phyloP scores from a whole-genome alignment of 2,113 vertebrate species.

The Crotalus horridus region DNA sequence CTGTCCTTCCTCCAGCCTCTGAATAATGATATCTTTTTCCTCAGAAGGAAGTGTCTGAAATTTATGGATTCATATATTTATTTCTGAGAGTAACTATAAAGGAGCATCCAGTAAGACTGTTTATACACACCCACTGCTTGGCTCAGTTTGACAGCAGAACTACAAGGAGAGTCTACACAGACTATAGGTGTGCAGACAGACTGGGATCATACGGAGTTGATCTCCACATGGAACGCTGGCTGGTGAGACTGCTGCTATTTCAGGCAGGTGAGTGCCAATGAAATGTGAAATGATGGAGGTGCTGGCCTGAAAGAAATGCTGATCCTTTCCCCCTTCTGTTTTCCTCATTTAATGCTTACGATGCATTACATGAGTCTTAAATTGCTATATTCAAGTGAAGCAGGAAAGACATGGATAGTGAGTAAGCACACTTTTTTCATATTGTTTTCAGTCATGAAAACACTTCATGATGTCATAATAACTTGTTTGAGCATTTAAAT shows the following conservation, averaged over 20 bases:
- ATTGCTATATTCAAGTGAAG: neutral
- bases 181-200: accelerated
- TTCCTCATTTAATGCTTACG: neutral
- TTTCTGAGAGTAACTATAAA: neutral
- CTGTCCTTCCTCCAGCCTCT: neutral
- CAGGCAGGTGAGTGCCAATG: constrained; percentile 55
- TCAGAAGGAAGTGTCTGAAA: constrained; percentile 12
- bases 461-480: neutral
- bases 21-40: neutral
- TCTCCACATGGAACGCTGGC: constrained; percentile 46
- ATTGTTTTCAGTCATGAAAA: neutral
- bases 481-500: neutral
- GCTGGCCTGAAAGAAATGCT: neutral
- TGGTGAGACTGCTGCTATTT: constrained; percentile 39
- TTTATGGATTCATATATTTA: constrained; percentile 33
- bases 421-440: neutral
- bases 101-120: constrained; percentile 8
- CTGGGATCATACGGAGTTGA: neutral
- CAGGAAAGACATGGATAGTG: neutral
- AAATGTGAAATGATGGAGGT: neutral
- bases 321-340: neutral
- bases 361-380: neutral
- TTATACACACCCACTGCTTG: constrained; percentile 17
- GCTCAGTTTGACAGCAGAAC: neutral
- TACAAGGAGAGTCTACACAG: neutral